Conservation (phyloP, 2,888 invertebrate species). For the Cosmia trapezina region DNA sequence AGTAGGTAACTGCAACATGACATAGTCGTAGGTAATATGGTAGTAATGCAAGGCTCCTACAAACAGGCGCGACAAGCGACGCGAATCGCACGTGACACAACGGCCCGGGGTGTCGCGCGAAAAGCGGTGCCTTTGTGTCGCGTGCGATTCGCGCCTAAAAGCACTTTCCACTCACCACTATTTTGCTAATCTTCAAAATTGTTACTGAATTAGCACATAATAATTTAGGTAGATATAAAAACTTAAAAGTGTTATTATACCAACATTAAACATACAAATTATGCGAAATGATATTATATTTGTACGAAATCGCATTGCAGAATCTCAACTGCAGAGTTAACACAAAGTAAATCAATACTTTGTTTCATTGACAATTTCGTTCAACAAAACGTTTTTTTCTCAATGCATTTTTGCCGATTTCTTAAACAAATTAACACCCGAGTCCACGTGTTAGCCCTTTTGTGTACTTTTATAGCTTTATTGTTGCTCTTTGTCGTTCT, state of each 20-base stretch:
- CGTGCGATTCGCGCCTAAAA: no score
- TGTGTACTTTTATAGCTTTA: constrained; percentile 84
- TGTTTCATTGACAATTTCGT: constrained; percentile 67
- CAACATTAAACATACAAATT: not conserved
- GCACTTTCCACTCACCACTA: not conserved
- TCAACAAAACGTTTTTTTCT: constrained; percentile 58
- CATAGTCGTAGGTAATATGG: not conserved
- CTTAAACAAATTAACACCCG: constrained; percentile 86
- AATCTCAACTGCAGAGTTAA: constrained; percentile 18
- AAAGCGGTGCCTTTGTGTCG: no score
- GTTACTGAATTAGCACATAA: constrained; percentile 11
- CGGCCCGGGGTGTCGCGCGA: no score
- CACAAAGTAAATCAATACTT: constrained; percentile 46
- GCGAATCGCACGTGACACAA: no score
- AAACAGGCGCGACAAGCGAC: no score
- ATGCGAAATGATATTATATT: not conserved
- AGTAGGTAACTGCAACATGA: not conserved
- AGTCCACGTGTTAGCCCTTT: constrained; percentile 85
- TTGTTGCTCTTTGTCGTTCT: constrained; percentile 70
- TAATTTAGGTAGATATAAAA: constrained; percentile 5
- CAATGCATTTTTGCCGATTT: constrained; percentile 71
- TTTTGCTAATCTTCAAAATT: constrained; percentile 1
- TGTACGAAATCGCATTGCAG: not conserved
- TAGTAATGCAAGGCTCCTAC: no score
- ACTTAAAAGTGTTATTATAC: not conserved